These are phyloP conservation scores for Harmothoe impar DNA, from an alignment of 2,888 invertebrate genomes.

Conservation along the genomic window DNA sequence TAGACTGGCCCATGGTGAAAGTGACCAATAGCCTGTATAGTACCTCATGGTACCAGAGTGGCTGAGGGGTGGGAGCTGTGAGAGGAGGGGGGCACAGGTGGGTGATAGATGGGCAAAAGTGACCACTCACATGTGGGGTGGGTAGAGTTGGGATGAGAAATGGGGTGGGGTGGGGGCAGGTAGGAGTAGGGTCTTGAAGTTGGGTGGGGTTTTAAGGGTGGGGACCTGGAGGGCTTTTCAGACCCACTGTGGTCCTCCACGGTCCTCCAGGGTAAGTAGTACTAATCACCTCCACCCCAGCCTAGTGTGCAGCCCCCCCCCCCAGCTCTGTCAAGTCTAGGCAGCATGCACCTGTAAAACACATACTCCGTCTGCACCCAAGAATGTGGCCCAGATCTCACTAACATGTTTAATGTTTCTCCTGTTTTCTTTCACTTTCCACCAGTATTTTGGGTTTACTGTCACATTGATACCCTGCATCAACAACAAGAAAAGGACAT, in stretches of 20 bases:
- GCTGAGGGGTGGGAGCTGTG: background rate
- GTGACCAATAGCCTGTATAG: conserved; percentile 27
- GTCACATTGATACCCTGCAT: too few species aligned
- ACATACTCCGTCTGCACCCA: too few species aligned
- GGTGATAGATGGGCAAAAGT: conserved; percentile 47
- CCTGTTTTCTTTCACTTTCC: too few species aligned
- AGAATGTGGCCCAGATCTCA: too few species aligned
- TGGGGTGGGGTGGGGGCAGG: conserved; percentile 25
- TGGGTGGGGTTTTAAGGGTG: background rate
- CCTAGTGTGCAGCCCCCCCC: too few species aligned
- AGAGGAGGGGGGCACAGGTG: conserved; percentile 14
- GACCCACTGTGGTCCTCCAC: background rate
- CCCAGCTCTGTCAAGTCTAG: too few species aligned
- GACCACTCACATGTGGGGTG: conserved; percentile 16
- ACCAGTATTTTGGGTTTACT: too few species aligned
- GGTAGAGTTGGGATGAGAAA: background rate
- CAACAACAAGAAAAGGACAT: too few species aligned
- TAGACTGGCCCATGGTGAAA: background rate
- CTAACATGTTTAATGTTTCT: too few species aligned
- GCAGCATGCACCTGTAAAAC: too few species aligned
- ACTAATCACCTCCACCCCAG: conserved; percentile 19
- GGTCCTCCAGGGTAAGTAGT: background rate
- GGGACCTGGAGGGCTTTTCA: too few species aligned
- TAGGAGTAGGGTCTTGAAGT: background rate
- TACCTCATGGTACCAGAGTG: conserved; percentile 24